Percentiles rank a stretch among this genome's conserved stretches.
phyloP scores from a whole-genome alignment of 2,113 vertebrate species.

The Pterocles orientalis region DNA sequence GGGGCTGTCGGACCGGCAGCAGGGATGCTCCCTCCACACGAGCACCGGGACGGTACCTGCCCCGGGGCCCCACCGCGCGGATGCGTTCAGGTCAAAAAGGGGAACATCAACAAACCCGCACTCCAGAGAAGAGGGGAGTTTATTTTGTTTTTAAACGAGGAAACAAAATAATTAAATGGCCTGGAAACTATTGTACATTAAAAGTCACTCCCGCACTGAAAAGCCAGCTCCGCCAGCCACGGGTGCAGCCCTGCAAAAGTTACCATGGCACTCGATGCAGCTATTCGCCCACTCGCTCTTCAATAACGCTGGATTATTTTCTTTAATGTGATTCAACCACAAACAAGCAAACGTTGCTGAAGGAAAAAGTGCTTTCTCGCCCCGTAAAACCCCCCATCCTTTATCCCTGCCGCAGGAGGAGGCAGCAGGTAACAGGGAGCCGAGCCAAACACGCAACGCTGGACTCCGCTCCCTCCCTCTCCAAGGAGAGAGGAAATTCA shows the following conservation, averaged over 20 bases:
- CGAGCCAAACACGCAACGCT: neutral
- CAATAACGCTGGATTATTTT: constrained; percentile 41
- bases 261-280: constrained; percentile 65
- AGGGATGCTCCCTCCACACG: no score
- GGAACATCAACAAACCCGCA: neutral
- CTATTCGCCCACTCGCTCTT: constrained; percentile 45
- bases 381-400: neutral
- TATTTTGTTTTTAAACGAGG: constrained; percentile 8
- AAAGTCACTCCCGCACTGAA: constrained; percentile 37
- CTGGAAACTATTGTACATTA: constrained; percentile 32
- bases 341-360: constrained; percentile 39
- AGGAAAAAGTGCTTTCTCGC: constrained; percentile 4
- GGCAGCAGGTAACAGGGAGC: constrained; percentile 9
- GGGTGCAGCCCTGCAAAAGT: constrained; percentile 60
- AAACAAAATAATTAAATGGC: constrained; percentile 39
- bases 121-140: neutral
- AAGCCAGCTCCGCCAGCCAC: constrained; percentile 30
- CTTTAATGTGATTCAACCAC: constrained; percentile 27
- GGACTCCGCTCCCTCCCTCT: neutral
- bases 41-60: neutral
- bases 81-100: neutral
- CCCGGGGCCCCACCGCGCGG: accelerated
- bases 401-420: neutral
- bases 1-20: accelerated
- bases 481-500: constrained; percentile 2